Percentiles rank a stretch among this genome's conserved stretches.
These are phyloP conservation scores for Poliocrania exsul DNA, from an alignment of 2,797 vertebrate genomes.

Conservation along the genomic window DNA sequence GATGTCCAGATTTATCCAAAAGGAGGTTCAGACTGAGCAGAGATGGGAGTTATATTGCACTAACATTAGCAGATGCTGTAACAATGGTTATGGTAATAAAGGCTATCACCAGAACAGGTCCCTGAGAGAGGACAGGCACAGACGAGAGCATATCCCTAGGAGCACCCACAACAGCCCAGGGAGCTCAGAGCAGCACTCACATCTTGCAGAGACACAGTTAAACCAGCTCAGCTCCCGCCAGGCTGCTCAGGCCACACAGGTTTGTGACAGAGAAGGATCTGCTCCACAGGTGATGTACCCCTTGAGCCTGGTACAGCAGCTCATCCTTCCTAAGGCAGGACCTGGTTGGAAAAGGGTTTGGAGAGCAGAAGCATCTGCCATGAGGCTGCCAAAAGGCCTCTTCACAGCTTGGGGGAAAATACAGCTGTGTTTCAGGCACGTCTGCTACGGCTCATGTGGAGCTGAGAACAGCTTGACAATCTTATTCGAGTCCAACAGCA, in stretches of 20 bases:
- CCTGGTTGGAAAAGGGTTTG: neutral
- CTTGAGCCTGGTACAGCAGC: neutral
- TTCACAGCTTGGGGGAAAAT: neutral
- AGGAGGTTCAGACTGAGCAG: fast-evolving
- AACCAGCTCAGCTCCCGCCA: neutral
- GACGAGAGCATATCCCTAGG: fast-evolving
- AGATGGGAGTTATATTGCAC: neutral
- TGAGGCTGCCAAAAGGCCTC: neutral
- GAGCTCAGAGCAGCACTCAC: neutral
- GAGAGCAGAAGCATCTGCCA: neutral
- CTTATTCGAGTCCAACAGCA: neutral
- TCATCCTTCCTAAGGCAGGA: neutral
- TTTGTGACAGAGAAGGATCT: neutral
- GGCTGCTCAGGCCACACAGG: neutral
- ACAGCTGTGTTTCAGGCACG: neutral
- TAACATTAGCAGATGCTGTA: neutral
- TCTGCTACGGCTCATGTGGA: neutral
- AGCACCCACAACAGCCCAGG: neutral
- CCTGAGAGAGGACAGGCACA: fast-evolving
- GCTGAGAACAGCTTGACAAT: neutral
- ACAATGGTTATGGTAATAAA: fast-evolving
- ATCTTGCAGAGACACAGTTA: fast-evolving
- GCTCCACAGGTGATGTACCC: fast-evolving
- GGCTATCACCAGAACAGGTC: neutral
- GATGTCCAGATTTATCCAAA: neutral